Conservation (phyloP, 2,113 vertebrate species). For the Oceanodroma tethys region DNA sequence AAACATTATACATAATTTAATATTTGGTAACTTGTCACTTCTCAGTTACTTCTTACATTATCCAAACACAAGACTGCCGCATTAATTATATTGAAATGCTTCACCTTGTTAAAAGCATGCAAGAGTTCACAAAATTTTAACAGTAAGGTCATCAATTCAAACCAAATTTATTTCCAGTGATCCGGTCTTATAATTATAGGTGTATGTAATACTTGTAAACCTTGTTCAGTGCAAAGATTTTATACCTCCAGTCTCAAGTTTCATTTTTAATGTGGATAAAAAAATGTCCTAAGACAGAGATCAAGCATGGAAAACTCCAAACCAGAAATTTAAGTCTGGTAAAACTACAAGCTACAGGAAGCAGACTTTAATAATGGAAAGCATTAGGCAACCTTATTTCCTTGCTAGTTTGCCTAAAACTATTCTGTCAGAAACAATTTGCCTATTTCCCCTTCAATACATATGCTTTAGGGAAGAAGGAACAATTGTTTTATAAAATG, state of each 20-base stretch:
- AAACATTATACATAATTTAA: not conserved
- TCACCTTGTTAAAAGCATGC: not conserved
- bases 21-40: not conserved
- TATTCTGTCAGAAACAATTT: constrained; percentile 8
- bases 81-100: not conserved
- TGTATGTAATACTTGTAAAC: not conserved
- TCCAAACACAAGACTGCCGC: not conserved
- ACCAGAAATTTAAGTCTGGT: not conserved
- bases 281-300: not conserved
- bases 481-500: not conserved
- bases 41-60: not conserved
- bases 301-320: not conserved
- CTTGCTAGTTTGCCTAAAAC: constrained; percentile 2
- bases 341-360: constrained; percentile 15
- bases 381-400: constrained; percentile 1
- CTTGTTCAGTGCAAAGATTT: not conserved
- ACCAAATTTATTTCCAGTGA: not conserved
- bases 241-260: not conserved
- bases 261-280: not conserved
- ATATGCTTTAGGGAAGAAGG: not conserved
- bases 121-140: not conserved
- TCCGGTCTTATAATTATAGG: not conserved
- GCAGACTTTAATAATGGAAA: constrained; percentile 3
- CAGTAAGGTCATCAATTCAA: not conserved
- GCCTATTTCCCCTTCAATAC: not conserved